Evolutionary conservation across 1,140 invertebrate genomes (phyloP).

Genomic region (Achroia grisella): DNA sequence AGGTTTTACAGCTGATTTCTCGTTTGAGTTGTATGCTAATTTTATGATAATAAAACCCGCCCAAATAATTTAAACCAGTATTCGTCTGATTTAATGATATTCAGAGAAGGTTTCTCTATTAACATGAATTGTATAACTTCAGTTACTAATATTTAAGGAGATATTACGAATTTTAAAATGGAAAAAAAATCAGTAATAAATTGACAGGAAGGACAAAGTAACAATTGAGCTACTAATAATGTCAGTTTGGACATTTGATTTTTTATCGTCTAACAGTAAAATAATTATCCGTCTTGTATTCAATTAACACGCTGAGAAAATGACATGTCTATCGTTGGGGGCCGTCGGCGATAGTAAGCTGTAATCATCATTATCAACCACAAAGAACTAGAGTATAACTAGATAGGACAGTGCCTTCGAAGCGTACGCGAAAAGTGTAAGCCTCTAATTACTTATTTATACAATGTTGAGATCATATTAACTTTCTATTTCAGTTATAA

Average conservation of each 20-base stretch:
- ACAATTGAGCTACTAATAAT: not conserved
- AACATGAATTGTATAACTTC: too few species aligned
- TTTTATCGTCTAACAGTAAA: conserved; percentile 21
- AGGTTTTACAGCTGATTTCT: too few species aligned
- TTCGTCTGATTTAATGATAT: too few species aligned
- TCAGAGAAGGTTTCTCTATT: too few species aligned
- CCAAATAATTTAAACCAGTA: too few species aligned
- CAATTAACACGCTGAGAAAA: conserved; percentile 54
- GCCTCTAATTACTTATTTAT: conserved; percentile 3
- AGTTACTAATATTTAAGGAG: too few species aligned
- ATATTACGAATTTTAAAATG: too few species aligned
- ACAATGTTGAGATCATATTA: not conserved
- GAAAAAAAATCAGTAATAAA: too few species aligned
- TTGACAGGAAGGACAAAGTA: too few species aligned
- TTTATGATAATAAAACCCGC: too few species aligned
- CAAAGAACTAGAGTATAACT: conserved; percentile 17
- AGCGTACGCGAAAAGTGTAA: conserved; percentile 2
- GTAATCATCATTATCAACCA: conserved; percentile 29
- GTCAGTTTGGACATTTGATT: conserved; percentile 15
- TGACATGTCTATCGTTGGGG: conserved; percentile 40
- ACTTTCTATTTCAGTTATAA: conserved; percentile 2
- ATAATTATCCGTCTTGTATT: conserved; percentile 38
- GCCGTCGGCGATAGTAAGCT: conserved; percentile 13
- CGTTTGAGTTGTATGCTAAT: too few species aligned
- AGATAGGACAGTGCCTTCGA: conserved; percentile 16